phyloP scores from a whole-genome alignment of 2,888 invertebrate genomes.

The Yponomeuta plumbellus region DNA sequence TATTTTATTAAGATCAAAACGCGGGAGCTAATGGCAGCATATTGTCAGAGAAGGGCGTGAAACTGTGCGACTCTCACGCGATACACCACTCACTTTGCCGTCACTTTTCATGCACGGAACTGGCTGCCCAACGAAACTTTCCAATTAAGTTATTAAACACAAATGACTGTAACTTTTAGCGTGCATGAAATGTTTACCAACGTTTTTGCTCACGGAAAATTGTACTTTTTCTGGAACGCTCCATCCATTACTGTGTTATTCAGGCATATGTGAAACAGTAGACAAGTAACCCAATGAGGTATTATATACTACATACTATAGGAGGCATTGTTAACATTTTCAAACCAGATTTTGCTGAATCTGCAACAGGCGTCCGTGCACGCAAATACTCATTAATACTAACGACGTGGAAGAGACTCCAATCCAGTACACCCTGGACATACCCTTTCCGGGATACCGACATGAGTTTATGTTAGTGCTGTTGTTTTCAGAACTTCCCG shows the following conservation, averaged over 20 bases:
- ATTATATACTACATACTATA: no score
- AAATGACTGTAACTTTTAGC: constrained; percentile 45
- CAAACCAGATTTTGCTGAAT: no score
- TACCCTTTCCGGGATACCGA: no score
- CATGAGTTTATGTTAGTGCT: no score
- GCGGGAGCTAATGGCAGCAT: not conserved
- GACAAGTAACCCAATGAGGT: not conserved
- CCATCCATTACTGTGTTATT: no score
- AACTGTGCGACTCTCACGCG: constrained; percentile 45
- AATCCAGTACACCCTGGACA: no score
- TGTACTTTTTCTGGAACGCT: not conserved
- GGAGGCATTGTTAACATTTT: no score
- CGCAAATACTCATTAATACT: no score
- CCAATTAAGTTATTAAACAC: constrained; percentile 66
- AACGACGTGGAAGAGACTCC: no score
- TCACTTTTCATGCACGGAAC: constrained; percentile 47
- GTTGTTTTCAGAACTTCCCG: no score
- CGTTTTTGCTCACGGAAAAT: not conserved
- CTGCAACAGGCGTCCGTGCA: no score
- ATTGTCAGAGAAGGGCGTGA: constrained; percentile 35
- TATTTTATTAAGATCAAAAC: not conserved
- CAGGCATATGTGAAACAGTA: not conserved
- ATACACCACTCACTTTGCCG: constrained; percentile 50
- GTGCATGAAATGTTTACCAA: constrained; percentile 38
- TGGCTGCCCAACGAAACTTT: constrained; percentile 59